Evolutionary conservation across 2,113 vertebrate genomes (phyloP).

Genomic region (Nycticorax nycticorax): DNA sequence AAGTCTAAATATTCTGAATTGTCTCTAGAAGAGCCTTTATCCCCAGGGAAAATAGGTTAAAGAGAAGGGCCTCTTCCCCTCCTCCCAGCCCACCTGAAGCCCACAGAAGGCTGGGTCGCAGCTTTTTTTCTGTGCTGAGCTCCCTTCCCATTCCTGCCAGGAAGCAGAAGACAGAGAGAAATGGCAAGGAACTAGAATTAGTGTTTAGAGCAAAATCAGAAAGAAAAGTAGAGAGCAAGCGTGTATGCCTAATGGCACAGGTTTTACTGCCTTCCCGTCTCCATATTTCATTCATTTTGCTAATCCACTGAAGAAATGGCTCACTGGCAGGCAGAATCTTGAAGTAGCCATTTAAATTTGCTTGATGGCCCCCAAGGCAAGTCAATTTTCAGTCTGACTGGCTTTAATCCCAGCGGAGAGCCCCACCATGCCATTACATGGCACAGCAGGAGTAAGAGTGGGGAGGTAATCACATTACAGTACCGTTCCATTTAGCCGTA

Average conservation of each 20-base stretch:
- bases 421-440: conserved; percentile 19
- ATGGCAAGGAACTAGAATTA: not conserved
- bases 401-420: conserved; percentile 40
- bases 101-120: not conserved
- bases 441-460: conserved; percentile 34
- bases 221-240: not conserved
- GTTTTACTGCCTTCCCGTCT: not conserved
- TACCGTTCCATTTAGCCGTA: conserved; percentile 40
- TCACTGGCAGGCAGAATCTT: conserved; percentile 41
- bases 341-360: conserved; percentile 44
- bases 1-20: not conserved
- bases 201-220: conserved; percentile 1
- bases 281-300: conserved; percentile 36
- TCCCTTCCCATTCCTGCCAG: not conserved
- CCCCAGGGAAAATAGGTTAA: not conserved
- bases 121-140: not conserved
- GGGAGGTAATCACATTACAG: conserved; percentile 61
- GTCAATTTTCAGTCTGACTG: conserved; percentile 63
- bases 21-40: not conserved
- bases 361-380: conserved; percentile 52
- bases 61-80: not conserved
- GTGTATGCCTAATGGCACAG: not conserved
- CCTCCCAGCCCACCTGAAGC: not conserved
- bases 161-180: not conserved
- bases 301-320: not conserved